Evolutionary conservation across 2,113 vertebrate species (phyloP).

Genomic region (Alouatta palliata): DNA sequence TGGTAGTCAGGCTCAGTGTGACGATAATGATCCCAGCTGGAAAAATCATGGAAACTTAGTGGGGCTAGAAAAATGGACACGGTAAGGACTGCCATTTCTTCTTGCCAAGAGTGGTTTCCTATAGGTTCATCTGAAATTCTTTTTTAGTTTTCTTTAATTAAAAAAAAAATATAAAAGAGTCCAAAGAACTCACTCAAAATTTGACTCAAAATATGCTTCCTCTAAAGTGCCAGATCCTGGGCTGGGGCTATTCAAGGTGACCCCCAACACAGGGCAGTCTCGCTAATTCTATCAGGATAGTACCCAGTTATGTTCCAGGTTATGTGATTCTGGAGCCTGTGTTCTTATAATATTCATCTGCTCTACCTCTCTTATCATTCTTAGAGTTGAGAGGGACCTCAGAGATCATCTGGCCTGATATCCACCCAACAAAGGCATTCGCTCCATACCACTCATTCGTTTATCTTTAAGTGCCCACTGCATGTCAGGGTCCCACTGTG

Average conservation of each 20-base stretch:
- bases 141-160: background rate
- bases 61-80: background rate
- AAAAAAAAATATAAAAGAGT: background rate
- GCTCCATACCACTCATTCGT: background rate
- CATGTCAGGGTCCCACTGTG: background rate
- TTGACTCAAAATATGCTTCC: background rate
- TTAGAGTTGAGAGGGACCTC: background rate
- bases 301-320: background rate
- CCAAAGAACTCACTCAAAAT: conserved; percentile 27
- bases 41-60: background rate
- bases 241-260: background rate
- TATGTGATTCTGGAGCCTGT: background rate
- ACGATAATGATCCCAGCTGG: background rate
- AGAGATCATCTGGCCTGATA: background rate
- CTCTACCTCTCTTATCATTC: background rate
- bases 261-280: background rate
- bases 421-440: background rate
- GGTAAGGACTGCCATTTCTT: background rate
- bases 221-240: background rate
- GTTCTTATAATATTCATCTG: background rate
- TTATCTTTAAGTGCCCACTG: background rate
- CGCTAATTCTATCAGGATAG: background rate
- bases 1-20: background rate
- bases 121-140: background rate
- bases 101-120: background rate